A percentile compares a stretch with the other conserved stretches of the same genome.
These are phyloP conservation scores for Macrotis lagotis DNA, from an alignment of 2,113 vertebrate species.

Conservation along the genomic window DNA sequence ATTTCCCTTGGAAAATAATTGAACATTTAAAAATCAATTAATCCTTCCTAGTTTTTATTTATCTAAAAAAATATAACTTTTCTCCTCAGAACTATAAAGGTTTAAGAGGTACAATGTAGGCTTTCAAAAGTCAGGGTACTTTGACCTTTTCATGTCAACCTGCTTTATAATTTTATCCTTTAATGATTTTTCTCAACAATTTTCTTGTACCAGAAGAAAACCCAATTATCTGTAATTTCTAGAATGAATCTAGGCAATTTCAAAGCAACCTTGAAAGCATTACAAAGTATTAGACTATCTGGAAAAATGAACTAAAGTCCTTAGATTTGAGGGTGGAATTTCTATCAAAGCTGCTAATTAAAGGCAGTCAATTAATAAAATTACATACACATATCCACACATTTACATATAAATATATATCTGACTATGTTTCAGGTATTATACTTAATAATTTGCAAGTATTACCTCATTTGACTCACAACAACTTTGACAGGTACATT, in stretches of 20 bases:
- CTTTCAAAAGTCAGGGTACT: neutral
- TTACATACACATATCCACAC: too few species aligned
- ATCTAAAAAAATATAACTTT: slow-evolving; percentile 1
- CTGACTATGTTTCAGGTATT: neutral
- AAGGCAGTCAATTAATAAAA: neutral
- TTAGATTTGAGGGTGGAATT: neutral
- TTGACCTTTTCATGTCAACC: neutral
- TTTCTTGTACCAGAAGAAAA: neutral
- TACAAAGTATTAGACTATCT: neutral
- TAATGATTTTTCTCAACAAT: neutral
- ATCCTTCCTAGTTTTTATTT: neutral
- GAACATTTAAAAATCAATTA: slow-evolving; percentile 1
- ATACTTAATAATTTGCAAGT: neutral
- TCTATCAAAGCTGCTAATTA: neutral
- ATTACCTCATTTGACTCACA: neutral
- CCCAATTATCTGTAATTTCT: neutral
- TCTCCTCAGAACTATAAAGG: slow-evolving; percentile 5
- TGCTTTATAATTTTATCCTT: neutral
- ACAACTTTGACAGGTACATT: neutral
- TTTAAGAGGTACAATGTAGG: slow-evolving; percentile 2
- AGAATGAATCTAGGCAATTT: neutral
- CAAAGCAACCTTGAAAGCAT: neutral
- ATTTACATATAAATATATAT: too few species aligned
- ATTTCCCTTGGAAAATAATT: neutral
- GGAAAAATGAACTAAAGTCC: neutral